Conservation (phyloP, 2,113 vertebrate genomes). For the Butorides virescens region DNA sequence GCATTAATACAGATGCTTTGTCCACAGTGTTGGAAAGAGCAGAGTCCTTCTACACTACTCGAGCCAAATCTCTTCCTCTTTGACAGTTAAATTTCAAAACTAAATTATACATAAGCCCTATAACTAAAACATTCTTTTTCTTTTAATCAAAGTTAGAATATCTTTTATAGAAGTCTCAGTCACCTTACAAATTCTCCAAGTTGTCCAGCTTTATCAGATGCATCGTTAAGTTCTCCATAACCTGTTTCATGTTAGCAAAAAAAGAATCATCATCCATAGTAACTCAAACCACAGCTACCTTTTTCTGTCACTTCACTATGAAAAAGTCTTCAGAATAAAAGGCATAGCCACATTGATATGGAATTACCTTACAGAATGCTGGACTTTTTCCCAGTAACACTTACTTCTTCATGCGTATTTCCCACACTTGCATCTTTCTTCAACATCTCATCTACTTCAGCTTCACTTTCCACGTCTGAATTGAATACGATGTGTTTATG, state of each 20-base stretch:
- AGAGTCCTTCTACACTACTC: background rate
- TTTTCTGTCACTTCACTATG: background rate
- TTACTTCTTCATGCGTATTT: slow-evolving; percentile 41
- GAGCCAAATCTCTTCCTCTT: background rate
- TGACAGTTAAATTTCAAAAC: background rate
- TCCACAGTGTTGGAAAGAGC: background rate
- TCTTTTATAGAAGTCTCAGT: too few relatives aligned
- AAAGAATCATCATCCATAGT: background rate
- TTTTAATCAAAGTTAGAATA: background rate
- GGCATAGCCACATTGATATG: background rate
- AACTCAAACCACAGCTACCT: background rate
- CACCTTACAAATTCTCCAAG: background rate
- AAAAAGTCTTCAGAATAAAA: background rate
- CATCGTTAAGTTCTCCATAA: background rate
- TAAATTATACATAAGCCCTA: background rate
- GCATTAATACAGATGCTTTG: background rate
- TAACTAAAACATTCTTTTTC: background rate
- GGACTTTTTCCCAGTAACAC: background rate
- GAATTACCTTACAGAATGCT: background rate
- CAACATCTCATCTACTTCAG: background rate
- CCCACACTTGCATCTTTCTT: background rate
- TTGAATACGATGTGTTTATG: slow-evolving; percentile 87
- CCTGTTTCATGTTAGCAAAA: background rate
- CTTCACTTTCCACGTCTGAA: slow-evolving; percentile 79
- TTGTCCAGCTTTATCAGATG: background rate